Evolutionary conservation across 2,888 invertebrate species (phyloP).

Genomic region (Platynereis dumerilii): DNA sequence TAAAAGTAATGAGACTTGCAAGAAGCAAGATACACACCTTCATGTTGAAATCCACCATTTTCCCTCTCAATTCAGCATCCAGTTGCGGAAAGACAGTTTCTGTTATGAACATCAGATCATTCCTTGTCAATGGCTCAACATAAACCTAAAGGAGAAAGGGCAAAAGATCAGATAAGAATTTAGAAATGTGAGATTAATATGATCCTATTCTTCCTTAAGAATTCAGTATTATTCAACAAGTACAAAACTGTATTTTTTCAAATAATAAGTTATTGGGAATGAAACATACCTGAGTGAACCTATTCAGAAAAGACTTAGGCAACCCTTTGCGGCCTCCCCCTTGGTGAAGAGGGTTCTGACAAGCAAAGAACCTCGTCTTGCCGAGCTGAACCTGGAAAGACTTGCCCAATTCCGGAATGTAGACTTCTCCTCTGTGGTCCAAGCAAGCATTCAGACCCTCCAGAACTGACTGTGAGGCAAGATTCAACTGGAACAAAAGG

Average conservation of each 20-base stretch:
- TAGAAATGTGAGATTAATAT: too few species aligned
- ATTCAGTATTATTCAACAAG: too few species aligned
- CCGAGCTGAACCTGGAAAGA: slow-evolving; percentile 77
- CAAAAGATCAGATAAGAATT: background rate
- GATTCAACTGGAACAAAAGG: slow-evolving; percentile 72
- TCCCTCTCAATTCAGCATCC: slow-evolving; percentile 69
- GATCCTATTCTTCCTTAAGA: too few species aligned
- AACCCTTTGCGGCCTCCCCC: slow-evolving; percentile 95
- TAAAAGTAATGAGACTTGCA: too few species aligned
- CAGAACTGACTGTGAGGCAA: slow-evolving; percentile 96
- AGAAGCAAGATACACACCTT: too few species aligned
- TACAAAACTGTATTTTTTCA: too few species aligned
- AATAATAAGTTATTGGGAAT: too few species aligned
- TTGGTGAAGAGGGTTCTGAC: slow-evolving; percentile 95
- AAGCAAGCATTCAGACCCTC: slow-evolving; percentile 98
- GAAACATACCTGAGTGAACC: slow-evolving; percentile 87
- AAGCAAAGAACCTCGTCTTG: slow-evolving; percentile 90
- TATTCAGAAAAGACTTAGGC: slow-evolving; percentile 94
- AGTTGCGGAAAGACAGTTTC: slow-evolving; percentile 72
- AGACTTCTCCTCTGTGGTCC: slow-evolving; percentile 96
- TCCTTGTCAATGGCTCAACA: slow-evolving; percentile 69
- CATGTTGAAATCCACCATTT: slow-evolving; percentile 75
- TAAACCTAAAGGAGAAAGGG: slow-evolving; percentile 66
- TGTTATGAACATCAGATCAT: slow-evolving; percentile 73
- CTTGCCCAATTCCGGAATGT: slow-evolving; percentile 89